Percentiles rank a stretch among this genome's conserved stretches.
phyloP scores from a whole-genome alignment of 2,888 invertebrate species.

The Gari tellinella region DNA sequence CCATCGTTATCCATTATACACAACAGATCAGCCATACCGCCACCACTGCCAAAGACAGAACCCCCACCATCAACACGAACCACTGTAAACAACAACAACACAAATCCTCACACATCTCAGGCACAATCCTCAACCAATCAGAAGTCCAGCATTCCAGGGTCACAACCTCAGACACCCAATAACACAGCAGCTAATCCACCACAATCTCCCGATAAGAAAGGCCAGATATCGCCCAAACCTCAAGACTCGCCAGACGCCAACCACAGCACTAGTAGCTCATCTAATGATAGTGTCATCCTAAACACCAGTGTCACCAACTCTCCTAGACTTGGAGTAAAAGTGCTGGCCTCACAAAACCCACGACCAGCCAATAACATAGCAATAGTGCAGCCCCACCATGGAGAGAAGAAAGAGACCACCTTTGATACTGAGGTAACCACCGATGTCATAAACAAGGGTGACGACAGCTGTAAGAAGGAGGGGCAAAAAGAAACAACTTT shows the following conservation, averaged over 20 bases:
- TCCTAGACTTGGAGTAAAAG: conserved; percentile 77
- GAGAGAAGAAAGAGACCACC: conserved; percentile 82
- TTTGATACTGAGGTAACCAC: conserved; percentile 81
- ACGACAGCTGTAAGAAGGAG: conserved; percentile 43
- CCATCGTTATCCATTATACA: conserved; percentile 77
- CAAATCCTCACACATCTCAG: conserved; percentile 28
- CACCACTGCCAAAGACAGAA: conserved; percentile 67
- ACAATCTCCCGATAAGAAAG: conserved; percentile 56
- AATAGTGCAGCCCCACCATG: conserved; percentile 77
- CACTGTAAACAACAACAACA: conserved; percentile 44
- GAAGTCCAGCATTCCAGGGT: conserved; percentile 16
- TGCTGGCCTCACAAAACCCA: conserved; percentile 70
- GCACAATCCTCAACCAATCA: conserved; percentile 14
- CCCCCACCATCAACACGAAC: conserved; percentile 65
- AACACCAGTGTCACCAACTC: conserved; percentile 75
- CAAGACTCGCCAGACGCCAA: conserved; percentile 62
- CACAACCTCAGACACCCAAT: conserved; percentile 40
- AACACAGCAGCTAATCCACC: conserved; percentile 29
- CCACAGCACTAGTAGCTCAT: conserved; percentile 71
- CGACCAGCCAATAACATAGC: conserved; percentile 78
- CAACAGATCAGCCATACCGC: conserved; percentile 64
- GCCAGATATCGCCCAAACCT: conserved; percentile 56
- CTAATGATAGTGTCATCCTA: conserved; percentile 79
- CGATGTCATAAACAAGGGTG: conserved; percentile 73
- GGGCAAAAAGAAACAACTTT: conserved; percentile 71